Evolutionary conservation across 1,140 invertebrate species (phyloP).

Genomic region (Sipha flava): DNA sequence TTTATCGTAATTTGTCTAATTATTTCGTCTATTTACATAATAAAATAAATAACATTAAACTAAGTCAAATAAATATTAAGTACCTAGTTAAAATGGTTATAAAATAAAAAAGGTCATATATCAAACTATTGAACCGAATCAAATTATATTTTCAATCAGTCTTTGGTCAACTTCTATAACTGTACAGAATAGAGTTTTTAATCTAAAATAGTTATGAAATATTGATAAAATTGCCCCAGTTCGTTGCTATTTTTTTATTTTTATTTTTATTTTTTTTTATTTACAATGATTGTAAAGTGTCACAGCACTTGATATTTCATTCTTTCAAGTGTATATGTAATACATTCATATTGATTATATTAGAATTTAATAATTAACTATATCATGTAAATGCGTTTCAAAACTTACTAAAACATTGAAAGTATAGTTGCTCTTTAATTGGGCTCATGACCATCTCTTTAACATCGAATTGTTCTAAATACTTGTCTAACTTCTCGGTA

Average conservation of each 20-base stretch:
- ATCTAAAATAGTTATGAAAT: too few relatives aligned
- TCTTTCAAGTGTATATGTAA: too few relatives aligned
- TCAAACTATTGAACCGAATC: too few relatives aligned
- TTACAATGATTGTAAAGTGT: too few relatives aligned
- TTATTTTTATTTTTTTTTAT: too few relatives aligned
- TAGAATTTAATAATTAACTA: neutral
- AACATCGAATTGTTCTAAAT: slow-evolving; percentile 81
- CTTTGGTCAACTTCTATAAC: too few relatives aligned
- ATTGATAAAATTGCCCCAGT: too few relatives aligned
- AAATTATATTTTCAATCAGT: too few relatives aligned
- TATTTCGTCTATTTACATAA: slow-evolving; percentile 18
- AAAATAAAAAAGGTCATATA: neutral
- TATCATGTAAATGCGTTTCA: slow-evolving; percentile 20
- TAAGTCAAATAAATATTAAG: neutral
- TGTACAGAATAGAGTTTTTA: too few relatives aligned
- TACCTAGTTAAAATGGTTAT: neutral
- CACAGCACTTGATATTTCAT: too few relatives aligned
- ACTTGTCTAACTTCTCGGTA: slow-evolving; percentile 86
- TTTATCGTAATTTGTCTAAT: slow-evolving; percentile 52
- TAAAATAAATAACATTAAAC: too few relatives aligned
- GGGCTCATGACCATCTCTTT: slow-evolving; percentile 95
- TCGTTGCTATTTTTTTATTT: too few relatives aligned
- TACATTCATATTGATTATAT: neutral
- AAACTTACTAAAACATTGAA: slow-evolving; percentile 85
- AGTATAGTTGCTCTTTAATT: slow-evolving; percentile 84